Conservation (phyloP, 1,140 invertebrate genomes). For the Parapsyche elsis region DNA sequence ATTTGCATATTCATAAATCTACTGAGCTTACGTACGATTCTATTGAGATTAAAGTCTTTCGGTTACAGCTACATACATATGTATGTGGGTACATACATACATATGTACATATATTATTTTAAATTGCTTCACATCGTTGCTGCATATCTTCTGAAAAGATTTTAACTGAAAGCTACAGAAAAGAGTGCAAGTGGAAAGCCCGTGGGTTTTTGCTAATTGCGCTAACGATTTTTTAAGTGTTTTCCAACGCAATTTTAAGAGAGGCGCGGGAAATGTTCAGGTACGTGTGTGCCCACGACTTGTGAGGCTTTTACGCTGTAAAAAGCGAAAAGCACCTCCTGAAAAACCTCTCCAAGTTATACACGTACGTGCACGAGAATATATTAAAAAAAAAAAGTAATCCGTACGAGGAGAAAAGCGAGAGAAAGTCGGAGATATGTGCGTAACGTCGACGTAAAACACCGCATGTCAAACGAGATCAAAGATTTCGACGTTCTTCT, state of each 20-base stretch:
- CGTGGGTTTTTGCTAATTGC: constrained; percentile 14
- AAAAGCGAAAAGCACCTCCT: constrained; percentile 28
- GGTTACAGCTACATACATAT: too few species aligned
- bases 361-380: constrained; percentile 32
- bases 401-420: constrained; percentile 7
- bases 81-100: too few species aligned
- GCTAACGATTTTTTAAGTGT: constrained; percentile 1
- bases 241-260: constrained; percentile 21
- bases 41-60: too few species aligned
- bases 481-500: neutral
- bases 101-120: too few species aligned
- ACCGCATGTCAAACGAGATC: constrained; percentile 10
- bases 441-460: neutral
- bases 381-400: constrained; percentile 27
- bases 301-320: constrained; percentile 7
- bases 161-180: too few species aligned
- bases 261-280: neutral
- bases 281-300: neutral
- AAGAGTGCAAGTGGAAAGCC: too few species aligned
- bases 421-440: neutral
- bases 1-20: too few species aligned
- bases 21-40: too few species aligned
- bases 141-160: too few species aligned
- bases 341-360: constrained; percentile 33
- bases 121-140: too few species aligned